A percentile compares a stretch with the other conserved stretches of the same genome.
Evolutionary conservation across 2,113 vertebrate species (phyloP).

Genomic region (Thryonomys swinderianus): DNA sequence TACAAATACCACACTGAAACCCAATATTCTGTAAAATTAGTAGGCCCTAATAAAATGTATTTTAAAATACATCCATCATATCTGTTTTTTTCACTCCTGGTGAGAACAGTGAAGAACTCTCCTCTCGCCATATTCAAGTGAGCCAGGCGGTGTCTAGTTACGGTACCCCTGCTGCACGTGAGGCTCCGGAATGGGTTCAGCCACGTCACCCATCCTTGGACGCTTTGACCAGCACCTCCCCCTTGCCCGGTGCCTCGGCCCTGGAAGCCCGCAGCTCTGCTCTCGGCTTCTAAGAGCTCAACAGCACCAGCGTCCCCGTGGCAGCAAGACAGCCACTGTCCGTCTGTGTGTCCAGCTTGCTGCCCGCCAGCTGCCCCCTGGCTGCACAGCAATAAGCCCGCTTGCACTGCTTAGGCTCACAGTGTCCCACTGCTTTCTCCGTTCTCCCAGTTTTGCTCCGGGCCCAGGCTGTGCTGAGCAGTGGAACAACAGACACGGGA

Average conservation of each 20-base stretch:
- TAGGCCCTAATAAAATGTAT: neutral
- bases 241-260: rapidly evolving
- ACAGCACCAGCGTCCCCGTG: neutral
- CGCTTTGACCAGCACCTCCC: rapidly evolving
- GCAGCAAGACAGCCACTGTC: neutral
- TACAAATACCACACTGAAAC: neutral
- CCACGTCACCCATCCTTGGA: neutral
- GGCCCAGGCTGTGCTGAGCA: neutral
- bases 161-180: no score
- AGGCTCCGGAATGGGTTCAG: neutral
- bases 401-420: neutral
- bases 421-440: neutral
- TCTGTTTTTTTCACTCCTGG: neutral
- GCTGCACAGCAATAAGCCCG: neutral
- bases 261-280: neutral
- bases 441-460: neutral
- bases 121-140: no score
- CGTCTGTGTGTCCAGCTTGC: neutral
- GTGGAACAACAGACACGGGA: rapidly evolving
- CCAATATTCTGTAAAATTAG: neutral
- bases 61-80: neutral
- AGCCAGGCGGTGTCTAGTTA: rapidly evolving
- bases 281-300: neutral
- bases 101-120: neutral
- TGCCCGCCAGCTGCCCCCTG: neutral